A percentile compares a stretch with the other conserved stretches of the same genome.
Conservation (phyloP, 2,888 invertebrate genomes). For the Eristalis tenax region DNA sequence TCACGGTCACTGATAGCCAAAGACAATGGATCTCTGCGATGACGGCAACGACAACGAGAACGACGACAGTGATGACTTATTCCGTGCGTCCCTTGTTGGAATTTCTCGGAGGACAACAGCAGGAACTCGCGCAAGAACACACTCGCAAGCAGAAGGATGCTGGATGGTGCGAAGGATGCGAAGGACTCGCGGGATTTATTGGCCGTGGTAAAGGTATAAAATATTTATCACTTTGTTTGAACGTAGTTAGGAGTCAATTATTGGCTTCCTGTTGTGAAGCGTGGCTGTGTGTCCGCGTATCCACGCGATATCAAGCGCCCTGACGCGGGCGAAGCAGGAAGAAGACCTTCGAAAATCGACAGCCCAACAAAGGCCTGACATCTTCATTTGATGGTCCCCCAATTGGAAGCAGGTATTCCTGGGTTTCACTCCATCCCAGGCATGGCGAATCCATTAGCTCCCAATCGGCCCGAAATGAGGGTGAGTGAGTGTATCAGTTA, state of each 20-base stretch:
- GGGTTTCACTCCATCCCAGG: conserved; percentile 22
- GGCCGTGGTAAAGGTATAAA: conserved; percentile 63
- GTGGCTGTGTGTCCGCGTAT: conserved; percentile 36
- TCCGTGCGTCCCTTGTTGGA: conserved; percentile 23
- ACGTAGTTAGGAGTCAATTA: conserved; percentile 66
- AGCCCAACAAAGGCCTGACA: neutral
- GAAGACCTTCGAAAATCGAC: conserved; percentile 22
- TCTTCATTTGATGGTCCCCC: conserved; percentile 27
- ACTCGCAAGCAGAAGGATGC: conserved; percentile 3
- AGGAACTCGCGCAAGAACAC: neutral
- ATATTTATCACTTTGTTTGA: conserved; percentile 68
- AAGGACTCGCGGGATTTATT: conserved; percentile 57
- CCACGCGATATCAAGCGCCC: conserved; percentile 62
- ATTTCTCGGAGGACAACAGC: conserved; percentile 49
- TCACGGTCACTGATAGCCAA: conserved; percentile 68
- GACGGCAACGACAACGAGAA: neutral
- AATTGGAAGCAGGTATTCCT: conserved; percentile 13
- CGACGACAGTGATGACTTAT: conserved; percentile 14
- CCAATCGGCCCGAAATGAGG: conserved; percentile 37
- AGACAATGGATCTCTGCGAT: conserved; percentile 30
- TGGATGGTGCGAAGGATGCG: neutral
- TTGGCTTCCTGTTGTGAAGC: conserved; percentile 39
- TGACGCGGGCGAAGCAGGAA: neutral
- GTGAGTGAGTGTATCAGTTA: neutral
- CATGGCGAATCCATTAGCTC: conserved; percentile 65